Base-by-base conservation (phyloP, 1,140 invertebrate genomes). In the Drosophila pruinosa region DNA sequence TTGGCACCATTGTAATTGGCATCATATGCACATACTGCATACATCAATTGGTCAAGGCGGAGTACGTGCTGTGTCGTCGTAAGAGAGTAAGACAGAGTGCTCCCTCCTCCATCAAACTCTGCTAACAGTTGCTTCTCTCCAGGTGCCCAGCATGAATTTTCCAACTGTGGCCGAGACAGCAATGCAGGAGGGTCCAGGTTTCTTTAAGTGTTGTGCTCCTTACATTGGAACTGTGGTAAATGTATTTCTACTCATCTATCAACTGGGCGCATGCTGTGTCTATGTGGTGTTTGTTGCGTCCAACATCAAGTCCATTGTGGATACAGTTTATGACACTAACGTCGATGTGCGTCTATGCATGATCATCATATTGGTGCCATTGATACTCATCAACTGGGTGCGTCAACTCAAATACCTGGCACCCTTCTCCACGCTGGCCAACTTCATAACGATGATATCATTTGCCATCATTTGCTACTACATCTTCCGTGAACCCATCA, bases 211-310 rank as follows among this genome's bases (percentile, higher is more conserved):
- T 3, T 93, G 93, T 26, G 93, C 95, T 0, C 92, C 93, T 1
- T 93, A 93, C 77, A 93, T 95, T 36, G 93, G 92, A 92, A 95
- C 93, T 92, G 93, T 93, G 15, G 93, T 95, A 3, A 96, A 95
- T 72, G 74, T 91, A 0, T 96, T 97, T 80, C 92, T 98, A 12
- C 91, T 97, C 62, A 92, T 97, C 45, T 97, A 97, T 77, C 97
- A 98, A 91, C 91, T 97, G 80, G 97, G 97, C 26, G 96, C 96
- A 64, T 97, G 97, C 86, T 97, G 96, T 91, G 96, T 97, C 2
- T 98, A 98, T 89, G 94, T 96, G 17, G 95, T 98, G 0, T 98
- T 98, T 89, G 95, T 98, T 47, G 93, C 95, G 0, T 93, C 93
- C 14, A 97, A 95, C 90, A 91, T 96, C 7, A 92, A 94, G 90